A percentile compares a stretch with the other conserved stretches of the same genome.
Evolutionary conservation across 2,113 vertebrate species (phyloP).

Genomic region (Asarcornis scutulata): DNA sequence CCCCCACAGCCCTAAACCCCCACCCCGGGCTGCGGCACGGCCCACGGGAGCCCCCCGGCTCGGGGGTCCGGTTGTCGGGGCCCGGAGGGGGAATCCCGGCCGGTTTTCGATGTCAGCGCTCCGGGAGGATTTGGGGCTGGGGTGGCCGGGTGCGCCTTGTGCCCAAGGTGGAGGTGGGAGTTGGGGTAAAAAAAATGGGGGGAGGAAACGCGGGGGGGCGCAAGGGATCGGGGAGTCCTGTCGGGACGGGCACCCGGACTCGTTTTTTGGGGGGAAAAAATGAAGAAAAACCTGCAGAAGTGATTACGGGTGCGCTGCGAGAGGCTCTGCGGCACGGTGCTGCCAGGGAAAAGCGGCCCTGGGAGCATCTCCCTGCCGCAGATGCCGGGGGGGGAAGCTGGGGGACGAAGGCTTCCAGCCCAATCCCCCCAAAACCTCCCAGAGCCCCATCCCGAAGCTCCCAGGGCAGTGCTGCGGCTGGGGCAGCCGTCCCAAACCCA

Average conservation of each 20-base stretch:
- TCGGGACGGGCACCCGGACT: neutral
- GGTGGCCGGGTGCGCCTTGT: neutral
- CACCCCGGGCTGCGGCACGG: too few species aligned
- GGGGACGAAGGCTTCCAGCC: too few species aligned
- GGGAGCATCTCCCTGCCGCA: neutral
- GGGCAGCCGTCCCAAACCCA: neutral
- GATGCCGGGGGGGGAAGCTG: neutral
- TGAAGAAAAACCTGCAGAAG: neutral
- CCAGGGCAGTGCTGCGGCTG: neutral
- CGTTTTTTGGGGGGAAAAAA: neutral
- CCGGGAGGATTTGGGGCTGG: neutral
- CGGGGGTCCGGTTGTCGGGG: neutral
- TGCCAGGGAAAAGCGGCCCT: neutral
- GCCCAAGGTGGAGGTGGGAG: neutral
- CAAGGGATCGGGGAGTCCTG: neutral
- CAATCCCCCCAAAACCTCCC: too few species aligned
- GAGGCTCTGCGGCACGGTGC: neutral
- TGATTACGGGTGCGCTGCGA: neutral
- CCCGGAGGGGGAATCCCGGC: neutral
- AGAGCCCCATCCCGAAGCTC: too few species aligned
- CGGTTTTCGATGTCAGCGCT: neutral
- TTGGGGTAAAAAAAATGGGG: neutral
- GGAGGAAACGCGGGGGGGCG: too few species aligned
- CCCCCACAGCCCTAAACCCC: too few species aligned
- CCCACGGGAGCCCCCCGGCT: too few species aligned